phyloP scores from a whole-genome alignment of 2,113 vertebrate species.

The Planiliza haematocheilus region DNA sequence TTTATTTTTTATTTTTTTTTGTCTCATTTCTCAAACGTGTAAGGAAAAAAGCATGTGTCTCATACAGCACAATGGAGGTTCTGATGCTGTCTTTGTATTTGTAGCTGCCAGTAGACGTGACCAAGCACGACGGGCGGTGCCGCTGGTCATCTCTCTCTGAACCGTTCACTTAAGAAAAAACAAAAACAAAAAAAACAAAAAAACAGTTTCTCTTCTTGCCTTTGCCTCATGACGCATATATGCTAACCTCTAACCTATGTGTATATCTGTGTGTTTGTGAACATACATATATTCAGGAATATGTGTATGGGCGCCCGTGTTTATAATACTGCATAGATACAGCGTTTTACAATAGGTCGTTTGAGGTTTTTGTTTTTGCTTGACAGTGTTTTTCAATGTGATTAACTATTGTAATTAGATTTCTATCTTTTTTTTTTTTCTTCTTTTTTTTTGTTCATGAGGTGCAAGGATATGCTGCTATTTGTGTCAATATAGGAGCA shows the following conservation, averaged over 20 bases:
- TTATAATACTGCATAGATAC: constrained; percentile 71
- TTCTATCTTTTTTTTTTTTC: too few relatives aligned
- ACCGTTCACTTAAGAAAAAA: constrained; percentile 39
- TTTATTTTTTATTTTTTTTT: constrained; percentile 26
- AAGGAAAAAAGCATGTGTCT: constrained; percentile 66
- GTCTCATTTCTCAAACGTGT: constrained; percentile 46
- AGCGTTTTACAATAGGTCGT: constrained; percentile 66
- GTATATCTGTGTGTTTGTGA: constrained; percentile 70
- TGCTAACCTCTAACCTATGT: constrained; percentile 75
- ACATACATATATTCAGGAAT: constrained; percentile 78
- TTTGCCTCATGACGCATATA: constrained; percentile 77
- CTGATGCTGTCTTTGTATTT: constrained; percentile 61
- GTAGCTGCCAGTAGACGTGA: constrained; percentile 68
- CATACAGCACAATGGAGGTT: constrained; percentile 64
- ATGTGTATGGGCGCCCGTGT: constrained; percentile 76
- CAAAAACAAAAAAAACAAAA: neutral
- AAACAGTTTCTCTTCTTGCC: constrained; percentile 70
- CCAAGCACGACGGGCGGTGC: constrained; percentile 49
- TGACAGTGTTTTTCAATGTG: constrained; percentile 74
- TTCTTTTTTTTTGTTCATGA: constrained; percentile 70
- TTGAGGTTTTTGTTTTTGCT: constrained; percentile 73
- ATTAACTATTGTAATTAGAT: constrained; percentile 68
- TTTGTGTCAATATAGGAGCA: constrained; percentile 81
- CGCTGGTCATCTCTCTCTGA: constrained; percentile 70
- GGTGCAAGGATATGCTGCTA: constrained; percentile 88